Percentiles rank a stretch among this genome's conserved stretches.
Evolutionary conservation across 2,797 vertebrate genomes (phyloP).

Genomic region (Philypnodon macrostomus): DNA sequence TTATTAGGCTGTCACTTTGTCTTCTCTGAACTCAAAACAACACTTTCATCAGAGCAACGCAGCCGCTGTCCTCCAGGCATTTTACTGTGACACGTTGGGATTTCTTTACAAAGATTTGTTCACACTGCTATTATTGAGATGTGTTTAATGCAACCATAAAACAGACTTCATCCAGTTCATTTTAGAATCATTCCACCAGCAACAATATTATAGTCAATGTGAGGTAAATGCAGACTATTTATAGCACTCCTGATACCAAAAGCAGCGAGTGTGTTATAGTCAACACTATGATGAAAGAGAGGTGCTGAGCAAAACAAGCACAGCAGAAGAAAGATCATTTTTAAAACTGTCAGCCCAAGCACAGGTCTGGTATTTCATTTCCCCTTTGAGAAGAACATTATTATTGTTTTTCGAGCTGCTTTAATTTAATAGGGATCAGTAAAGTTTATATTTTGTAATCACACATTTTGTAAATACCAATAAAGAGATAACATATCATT

Average conservation of each 20-base stretch:
- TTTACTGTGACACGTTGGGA: conserved; percentile 22
- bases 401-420: too few species aligned
- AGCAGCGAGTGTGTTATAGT: not conserved
- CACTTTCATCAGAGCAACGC: conserved; percentile 55
- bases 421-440: too few species aligned
- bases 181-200: conserved; percentile 28
- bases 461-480: too few species aligned
- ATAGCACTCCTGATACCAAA: not conserved
- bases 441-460: too few species aligned
- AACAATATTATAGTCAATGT: conserved; percentile 10
- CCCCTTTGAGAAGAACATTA: too few species aligned
- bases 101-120: conserved; percentile 30
- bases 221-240: not conserved
- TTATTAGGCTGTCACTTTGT: conserved; percentile 58
- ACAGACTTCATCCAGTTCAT: conserved; percentile 19
- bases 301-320: not conserved
- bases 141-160: conserved; percentile 26
- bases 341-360: too few species aligned
- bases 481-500: too few species aligned
- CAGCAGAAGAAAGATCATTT: conserved; percentile 3
- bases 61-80: conserved; percentile 27
- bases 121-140: conserved; percentile 15
- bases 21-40: conserved; percentile 61
- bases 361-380: too few species aligned
- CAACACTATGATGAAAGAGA: conserved; percentile 2